Evolutionary conservation across 2,888 invertebrate species (phyloP), one percentile per base, ranked within the genome.

Genomic region (Troilus luridus): DNA sequence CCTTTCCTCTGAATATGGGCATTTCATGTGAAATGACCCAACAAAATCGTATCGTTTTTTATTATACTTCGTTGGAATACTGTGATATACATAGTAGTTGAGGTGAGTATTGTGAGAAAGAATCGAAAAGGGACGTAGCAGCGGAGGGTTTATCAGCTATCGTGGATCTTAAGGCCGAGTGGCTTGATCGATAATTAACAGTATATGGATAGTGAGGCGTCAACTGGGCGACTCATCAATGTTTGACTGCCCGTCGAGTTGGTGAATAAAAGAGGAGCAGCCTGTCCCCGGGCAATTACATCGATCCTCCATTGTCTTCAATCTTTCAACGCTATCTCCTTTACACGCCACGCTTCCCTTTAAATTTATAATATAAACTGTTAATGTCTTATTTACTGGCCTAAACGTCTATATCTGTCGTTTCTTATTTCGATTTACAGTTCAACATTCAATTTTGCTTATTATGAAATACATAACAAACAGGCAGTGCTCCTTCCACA

Each of bases 121-220:
- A n/a, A 85, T n/a, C 85, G 56, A 85, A 85, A 54, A 85, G 21
- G 41, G 21, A 85, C 56, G 17, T 7, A n/a, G 10, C 54, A 9
- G 21, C 0, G n/a, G 85, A 0, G 2, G 10, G 56, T 85, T 67
- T 85, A 85, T 85, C 85, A 58, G 85, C 85, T 85, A 58, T 56
- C 85, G 85, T 85, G 85, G 85, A 85, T 85, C 85, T 85, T 54
- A 58, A 58, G 56, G 56, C 56, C 11, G 81, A 85, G 85, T 85
- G 85, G 85, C 85, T 58, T 85, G 56, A 85, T 85, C 85, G 85
- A 85, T 85, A 85, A 85, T 85, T 85, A 85, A 56, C 56, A n/a
- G 56, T 85, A 85, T 85, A 85, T 85, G 56, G 85, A 85, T 85
- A 85, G 85, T n/a, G 85, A 85, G 85, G 85, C 85, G 85, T 85